These are phyloP conservation scores for Aldabrachelys gigantea DNA, from an alignment of 2,113 vertebrate genomes.

Conservation along the genomic window DNA sequence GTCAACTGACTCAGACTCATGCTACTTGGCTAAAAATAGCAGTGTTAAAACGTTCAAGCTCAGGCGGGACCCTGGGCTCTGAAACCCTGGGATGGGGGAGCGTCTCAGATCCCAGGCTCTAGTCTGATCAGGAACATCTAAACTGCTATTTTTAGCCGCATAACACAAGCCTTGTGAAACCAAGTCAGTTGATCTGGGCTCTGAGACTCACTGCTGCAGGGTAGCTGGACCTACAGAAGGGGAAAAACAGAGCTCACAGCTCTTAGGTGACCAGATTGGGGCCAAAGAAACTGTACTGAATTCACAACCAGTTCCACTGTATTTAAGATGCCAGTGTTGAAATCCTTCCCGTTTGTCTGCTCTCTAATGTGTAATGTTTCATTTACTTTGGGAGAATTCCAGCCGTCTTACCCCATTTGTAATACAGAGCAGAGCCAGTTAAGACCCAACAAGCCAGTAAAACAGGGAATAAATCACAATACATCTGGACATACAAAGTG, in stretches of 20 bases:
- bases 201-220: background rate
- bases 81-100: background rate
- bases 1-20: background rate
- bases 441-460: background rate
- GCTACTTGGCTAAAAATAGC: background rate
- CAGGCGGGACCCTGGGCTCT: background rate
- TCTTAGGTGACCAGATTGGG: constrained; percentile 3
- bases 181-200: background rate
- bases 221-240: background rate
- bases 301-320: constrained; percentile 31
- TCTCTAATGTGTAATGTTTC: constrained; percentile 26
- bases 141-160: background rate
- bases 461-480: background rate
- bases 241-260: constrained; percentile 4
- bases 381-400: constrained; percentile 64
- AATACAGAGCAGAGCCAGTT: constrained; percentile 18
- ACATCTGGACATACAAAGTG: background rate
- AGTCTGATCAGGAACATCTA: background rate
- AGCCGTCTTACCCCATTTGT: constrained; percentile 29
- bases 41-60: background rate
- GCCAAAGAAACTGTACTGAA: constrained; percentile 31
- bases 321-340: constrained; percentile 51
- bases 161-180: background rate
- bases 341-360: constrained; percentile 44
- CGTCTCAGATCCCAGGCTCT: background rate